These are phyloP conservation scores for Eucriotettix oculatus DNA, from an alignment of 2,888 invertebrate species.

Conservation along the genomic window DNA sequence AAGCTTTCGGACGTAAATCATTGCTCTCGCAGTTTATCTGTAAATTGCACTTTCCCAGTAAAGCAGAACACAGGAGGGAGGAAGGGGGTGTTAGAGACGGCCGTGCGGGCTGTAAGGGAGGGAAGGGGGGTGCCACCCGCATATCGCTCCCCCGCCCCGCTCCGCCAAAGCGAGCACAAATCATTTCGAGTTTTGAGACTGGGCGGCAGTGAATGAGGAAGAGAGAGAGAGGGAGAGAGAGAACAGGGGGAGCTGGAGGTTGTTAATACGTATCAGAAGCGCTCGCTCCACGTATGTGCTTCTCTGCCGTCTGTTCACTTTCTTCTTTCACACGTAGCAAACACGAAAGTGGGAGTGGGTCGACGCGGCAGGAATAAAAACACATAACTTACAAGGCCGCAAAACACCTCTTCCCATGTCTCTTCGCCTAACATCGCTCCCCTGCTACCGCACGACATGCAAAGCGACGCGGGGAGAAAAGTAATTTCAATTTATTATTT, in stretches of 20 bases:
- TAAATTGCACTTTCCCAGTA: constrained; percentile 44
- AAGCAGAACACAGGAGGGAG: constrained; percentile 10
- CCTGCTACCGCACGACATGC: constrained; percentile 1
- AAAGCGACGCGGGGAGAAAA: neutral
- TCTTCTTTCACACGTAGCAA: neutral
- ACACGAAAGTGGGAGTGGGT: neutral
- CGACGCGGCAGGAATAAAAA: neutral
- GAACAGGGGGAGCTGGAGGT: constrained; percentile 1
- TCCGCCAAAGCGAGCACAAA: constrained; percentile 11
- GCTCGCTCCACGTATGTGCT: constrained; percentile 1
- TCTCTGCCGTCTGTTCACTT: constrained; percentile 2
- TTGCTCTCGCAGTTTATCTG: constrained; percentile 41
- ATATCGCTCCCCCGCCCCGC: constrained; percentile 9
- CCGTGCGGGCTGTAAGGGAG: constrained; percentile 14
- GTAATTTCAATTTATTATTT: constrained; percentile 26
- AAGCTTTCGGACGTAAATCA: constrained; percentile 55
- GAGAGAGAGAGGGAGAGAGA: neutral
- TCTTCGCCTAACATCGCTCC: constrained; percentile 3
- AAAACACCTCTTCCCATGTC: neutral
- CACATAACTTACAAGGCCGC: neutral
- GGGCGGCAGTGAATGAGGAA: constrained; percentile 5
- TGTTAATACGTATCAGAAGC: constrained; percentile 12
- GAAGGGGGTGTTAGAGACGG: constrained; percentile 12
- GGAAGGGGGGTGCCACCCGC: constrained; percentile 7
- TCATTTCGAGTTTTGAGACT: constrained; percentile 15